Conservation (phyloP, 2,888 invertebrate genomes). For the Myopa testacea region DNA sequence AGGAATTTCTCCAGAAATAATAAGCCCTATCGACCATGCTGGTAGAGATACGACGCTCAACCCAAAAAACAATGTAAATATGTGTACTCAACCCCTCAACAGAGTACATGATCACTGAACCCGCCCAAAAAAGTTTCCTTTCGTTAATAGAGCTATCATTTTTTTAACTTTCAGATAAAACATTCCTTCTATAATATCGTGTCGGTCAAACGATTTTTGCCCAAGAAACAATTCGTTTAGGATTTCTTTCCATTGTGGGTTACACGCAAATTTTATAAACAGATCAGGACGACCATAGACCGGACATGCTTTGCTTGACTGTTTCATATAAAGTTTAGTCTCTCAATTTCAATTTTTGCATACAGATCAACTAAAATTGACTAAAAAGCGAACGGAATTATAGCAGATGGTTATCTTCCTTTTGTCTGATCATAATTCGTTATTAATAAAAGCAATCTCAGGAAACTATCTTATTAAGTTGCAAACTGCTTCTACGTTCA, state of each 20-base stretch:
- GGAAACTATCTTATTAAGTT: background rate
- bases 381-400: too few species aligned
- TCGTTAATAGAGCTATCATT: slow-evolving; percentile 18
- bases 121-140: slow-evolving; percentile 26
- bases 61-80: too few species aligned
- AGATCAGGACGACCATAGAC: background rate
- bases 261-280: background rate
- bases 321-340: background rate
- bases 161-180: slow-evolving; percentile 18
- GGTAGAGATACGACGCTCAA: too few species aligned
- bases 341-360: background rate
- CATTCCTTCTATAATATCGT: background rate
- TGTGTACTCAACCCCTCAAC: background rate
- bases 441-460: background rate
- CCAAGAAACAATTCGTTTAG: background rate
- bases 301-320: background rate
- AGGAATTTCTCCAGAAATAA: too few species aligned
- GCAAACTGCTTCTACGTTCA: background rate
- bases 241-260: background rate
- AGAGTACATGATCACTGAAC: background rate
- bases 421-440: background rate
- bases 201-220: background rate
- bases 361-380: background rate
- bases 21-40: too few species aligned
- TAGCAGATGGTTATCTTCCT: background rate